Evolutionary conservation across 2,888 invertebrate genomes (phyloP), one percentile per base, ranked within the genome.

Genomic region (Molanna angustata): DNA sequence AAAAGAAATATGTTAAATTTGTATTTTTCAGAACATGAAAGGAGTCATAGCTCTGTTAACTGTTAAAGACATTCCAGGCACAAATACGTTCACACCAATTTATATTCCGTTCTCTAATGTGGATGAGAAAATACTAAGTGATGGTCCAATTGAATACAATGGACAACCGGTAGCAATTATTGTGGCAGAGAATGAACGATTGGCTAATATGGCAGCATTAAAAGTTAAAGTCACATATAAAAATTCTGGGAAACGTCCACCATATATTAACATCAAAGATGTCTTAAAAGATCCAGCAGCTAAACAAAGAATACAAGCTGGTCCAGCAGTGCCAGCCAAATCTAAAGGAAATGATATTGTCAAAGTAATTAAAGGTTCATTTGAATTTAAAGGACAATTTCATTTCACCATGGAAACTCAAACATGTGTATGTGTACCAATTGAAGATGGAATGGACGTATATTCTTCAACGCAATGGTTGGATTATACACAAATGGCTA

Each of bases 391-490:
- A 0, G 67, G 78, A 1, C 90, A 91, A 65, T 89, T 87, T 66
- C 90, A 90, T 67, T 88, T 80, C 62, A 82, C 84, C 1, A 87
- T 90, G 88, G 90, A 90, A 67, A 80, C 85, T 0, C 86, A 87
- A 60, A 76, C 77, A 21, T 84, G 84, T 62, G 71, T 83, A 0
- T 80, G 80, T 17, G 66, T 79, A 11, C 88, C 88, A 0, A 73
- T 71, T 2, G 89, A 89, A 64, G 84, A 86, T 64, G 84, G 84
- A 1, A 66, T 87, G 57, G 79, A 84, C 52, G 78, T 88, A 1
- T 80, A 78, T 54, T 70, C 83, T 0, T 64, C 85, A 0, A 75
- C 83, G 0, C 88, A 88, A 63, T 83, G 80, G 78, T 78, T 85
- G 68, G 83, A 86, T 59, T 60, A 78, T 1, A 67, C 72, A 0